Evolutionary conservation across 1,140 invertebrate species (phyloP).

Genomic region (Tetramorium parvispinum): DNA sequence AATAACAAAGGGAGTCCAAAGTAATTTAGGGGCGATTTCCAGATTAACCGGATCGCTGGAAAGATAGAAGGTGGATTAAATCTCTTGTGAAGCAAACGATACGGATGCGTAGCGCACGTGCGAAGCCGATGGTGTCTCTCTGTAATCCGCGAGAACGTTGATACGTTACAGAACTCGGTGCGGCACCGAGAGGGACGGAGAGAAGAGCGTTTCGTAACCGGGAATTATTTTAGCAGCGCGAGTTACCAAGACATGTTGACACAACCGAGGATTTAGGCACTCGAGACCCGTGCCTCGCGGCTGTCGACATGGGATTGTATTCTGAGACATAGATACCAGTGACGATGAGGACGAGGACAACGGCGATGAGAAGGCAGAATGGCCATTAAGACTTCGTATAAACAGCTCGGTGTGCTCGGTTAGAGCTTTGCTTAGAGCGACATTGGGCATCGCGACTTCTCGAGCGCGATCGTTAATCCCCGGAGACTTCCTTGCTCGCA

Average conservation of each 20-base stretch:
- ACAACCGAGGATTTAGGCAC: conserved; percentile 60
- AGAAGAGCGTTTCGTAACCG: conserved; percentile 16
- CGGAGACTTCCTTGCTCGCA: background rate
- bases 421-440: background rate
- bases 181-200: background rate
- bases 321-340: conserved; percentile 35
- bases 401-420: conserved; percentile 13
- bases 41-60: conserved; percentile 30
- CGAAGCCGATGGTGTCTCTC: conserved; percentile 1
- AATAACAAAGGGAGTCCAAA: conserved; percentile 11
- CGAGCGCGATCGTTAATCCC: conserved; percentile 41
- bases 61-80: conserved; percentile 34
- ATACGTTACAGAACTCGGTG: conserved; percentile 13
- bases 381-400: conserved; percentile 56
- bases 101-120: background rate
- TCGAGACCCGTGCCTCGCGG: conserved; percentile 42
- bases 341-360: conserved; percentile 14
- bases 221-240: conserved; percentile 55
- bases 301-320: conserved; percentile 47
- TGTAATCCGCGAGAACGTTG: conserved; percentile 47
- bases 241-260: conserved; percentile 46
- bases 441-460: conserved; percentile 5
- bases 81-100: conserved; percentile 9
- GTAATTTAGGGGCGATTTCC: conserved; percentile 19
- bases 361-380: conserved; percentile 37